A percentile compares a stretch with the other conserved stretches of the same genome.
These are phyloP conservation scores for Dromococcyx pavoninus DNA, from an alignment of 2,797 vertebrate genomes.

Conservation along the genomic window DNA sequence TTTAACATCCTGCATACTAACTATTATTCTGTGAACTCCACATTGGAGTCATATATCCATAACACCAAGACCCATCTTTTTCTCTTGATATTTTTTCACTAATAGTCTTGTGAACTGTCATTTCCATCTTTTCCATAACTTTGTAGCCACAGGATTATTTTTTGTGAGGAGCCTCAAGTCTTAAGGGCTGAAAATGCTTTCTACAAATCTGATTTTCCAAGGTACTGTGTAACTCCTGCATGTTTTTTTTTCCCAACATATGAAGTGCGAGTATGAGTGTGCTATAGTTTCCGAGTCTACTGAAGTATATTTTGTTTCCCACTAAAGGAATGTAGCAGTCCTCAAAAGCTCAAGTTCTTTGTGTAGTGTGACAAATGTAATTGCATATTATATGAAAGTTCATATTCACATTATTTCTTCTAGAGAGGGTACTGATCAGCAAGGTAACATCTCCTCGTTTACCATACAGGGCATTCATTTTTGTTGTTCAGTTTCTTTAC, in stretches of 20 bases:
- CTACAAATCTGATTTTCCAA: conserved; percentile 4
- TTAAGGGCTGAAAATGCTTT: conserved; percentile 18
- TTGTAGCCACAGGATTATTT: conserved; percentile 24
- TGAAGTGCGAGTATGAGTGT: neutral
- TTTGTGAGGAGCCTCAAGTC: neutral
- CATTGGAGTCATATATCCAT: neutral
- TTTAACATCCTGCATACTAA: neutral
- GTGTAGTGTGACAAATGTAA: neutral
- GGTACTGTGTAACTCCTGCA: neutral
- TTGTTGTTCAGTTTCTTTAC: neutral
- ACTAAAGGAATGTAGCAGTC: neutral
- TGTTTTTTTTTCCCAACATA: neutral
- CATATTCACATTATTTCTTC: neutral
- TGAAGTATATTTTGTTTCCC: neutral
- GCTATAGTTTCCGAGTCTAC: neutral
- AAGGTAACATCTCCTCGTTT: neutral
- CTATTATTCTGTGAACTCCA: neutral
- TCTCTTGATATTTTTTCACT: conserved; percentile 42
- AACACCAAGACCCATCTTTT: neutral
- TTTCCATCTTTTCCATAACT: conserved; percentile 37
- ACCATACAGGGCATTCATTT: neutral
- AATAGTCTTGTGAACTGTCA: conserved; percentile 9
- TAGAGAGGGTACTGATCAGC: neutral
- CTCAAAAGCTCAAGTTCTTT: neutral
- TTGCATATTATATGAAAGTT: neutral